phyloP scores from a whole-genome alignment of 2,797 vertebrate species.

The Megaceryle alcyon region DNA sequence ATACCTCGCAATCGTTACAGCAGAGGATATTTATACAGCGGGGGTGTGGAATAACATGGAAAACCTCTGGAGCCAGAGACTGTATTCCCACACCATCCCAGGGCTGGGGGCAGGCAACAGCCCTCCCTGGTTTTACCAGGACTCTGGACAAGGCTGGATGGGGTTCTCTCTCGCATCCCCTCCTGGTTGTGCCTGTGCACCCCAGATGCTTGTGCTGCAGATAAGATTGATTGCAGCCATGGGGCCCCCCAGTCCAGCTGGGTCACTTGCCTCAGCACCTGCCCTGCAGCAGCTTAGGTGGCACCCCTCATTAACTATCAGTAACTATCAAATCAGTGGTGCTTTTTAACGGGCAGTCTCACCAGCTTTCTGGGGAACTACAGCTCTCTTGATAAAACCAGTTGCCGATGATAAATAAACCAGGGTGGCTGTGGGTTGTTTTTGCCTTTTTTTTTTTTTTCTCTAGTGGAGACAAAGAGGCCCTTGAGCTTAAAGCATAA shows the following conservation, averaged over 20 bases:
- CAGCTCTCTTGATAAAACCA: slow-evolving; percentile 36
- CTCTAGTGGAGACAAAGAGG: slow-evolving; percentile 72
- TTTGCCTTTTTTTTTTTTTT: background rate
- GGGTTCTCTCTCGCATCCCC: background rate
- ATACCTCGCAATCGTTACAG: background rate
- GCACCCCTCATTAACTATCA: background rate
- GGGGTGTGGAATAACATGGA: background rate
- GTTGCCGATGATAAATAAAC: slow-evolving; percentile 58
- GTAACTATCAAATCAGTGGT: background rate
- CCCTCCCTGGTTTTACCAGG: background rate
- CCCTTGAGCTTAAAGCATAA: slow-evolving; percentile 68
- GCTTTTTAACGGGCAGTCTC: background rate
- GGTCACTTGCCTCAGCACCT: background rate
- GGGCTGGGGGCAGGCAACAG: background rate
- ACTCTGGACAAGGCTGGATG: background rate
- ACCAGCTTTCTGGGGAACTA: background rate
- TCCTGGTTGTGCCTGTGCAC: fast-evolving
- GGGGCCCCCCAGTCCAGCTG: fast-evolving
- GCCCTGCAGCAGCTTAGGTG: fast-evolving
- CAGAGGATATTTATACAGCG: background rate
- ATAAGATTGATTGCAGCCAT: background rate
- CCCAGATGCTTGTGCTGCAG: fast-evolving
- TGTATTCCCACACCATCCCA: background rate
- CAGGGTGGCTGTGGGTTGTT: background rate
- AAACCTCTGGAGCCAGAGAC: background rate